Evolutionary conservation across 1,140 invertebrate genomes (phyloP).

Genomic region (Halesus radiatus): DNA sequence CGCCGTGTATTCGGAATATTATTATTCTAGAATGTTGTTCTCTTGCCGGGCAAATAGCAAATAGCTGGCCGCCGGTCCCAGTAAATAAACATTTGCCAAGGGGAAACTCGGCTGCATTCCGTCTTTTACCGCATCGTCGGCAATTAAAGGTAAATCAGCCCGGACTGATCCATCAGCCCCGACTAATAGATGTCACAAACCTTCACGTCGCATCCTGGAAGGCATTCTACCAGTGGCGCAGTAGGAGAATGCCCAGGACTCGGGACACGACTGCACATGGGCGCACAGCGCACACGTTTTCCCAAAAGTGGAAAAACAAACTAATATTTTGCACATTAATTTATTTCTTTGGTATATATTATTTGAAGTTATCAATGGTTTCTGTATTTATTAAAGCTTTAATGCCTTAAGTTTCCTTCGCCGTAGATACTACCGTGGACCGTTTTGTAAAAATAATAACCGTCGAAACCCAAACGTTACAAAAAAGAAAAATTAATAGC

Average conservation of each 20-base stretch:
- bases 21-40: constrained; percentile 25
- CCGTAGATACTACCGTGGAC: too few relatives aligned
- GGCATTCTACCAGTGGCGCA: not conserved
- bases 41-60: constrained; percentile 1
- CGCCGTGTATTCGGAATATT: not conserved
- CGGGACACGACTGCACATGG: not conserved
- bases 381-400: too few relatives aligned
- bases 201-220: constrained; percentile 18
- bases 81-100: constrained; percentile 30
- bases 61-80: not conserved
- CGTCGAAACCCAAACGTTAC: too few relatives aligned
- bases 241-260: not conserved
- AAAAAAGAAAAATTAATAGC: too few relatives aligned
- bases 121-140: not conserved
- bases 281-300: too few relatives aligned
- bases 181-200: constrained; percentile 15
- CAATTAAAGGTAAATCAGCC: constrained; percentile 28
- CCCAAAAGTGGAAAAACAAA: not conserved
- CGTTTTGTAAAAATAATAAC: not conserved
- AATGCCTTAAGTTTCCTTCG: too few relatives aligned
- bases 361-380: too few relatives aligned
- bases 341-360: too few relatives aligned
- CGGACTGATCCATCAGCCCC: not conserved
- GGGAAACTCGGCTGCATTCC: constrained; percentile 28
- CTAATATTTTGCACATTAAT: too few relatives aligned